phyloP scores from a whole-genome alignment of 1,140 invertebrate genomes.

The Heliconius hewitsoni region DNA sequence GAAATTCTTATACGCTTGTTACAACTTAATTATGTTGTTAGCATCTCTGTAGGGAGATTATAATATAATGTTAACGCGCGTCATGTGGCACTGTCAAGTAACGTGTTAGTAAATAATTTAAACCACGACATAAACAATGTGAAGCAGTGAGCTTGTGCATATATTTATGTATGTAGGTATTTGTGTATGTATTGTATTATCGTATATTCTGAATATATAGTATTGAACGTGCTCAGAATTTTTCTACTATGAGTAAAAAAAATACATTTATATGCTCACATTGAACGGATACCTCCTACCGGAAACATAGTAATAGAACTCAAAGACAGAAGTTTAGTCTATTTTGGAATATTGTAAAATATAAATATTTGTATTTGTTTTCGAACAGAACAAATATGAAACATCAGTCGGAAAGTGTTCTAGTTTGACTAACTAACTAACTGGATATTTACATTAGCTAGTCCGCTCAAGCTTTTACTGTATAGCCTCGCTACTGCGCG shows the following conservation, averaged over 20 bases:
- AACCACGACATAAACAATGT: constrained; percentile 17
- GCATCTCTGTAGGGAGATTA: too few species aligned
- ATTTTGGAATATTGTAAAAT: too few species aligned
- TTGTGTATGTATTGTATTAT: not conserved
- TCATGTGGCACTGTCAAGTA: constrained; percentile 22
- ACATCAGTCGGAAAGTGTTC: too few species aligned
- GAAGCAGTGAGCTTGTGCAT: not conserved
- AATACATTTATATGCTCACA: too few species aligned
- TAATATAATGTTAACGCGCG: constrained; percentile 16
- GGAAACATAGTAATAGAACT: too few species aligned
- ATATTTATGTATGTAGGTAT: not conserved
- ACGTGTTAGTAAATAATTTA: constrained; percentile 27
- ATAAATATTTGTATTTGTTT: not conserved
- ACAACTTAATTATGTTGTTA: too few species aligned
- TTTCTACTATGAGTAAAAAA: not conserved
- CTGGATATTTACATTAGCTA: not conserved
- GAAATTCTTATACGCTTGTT: too few species aligned
- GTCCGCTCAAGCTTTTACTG: constrained; percentile 12
- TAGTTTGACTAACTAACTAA: too few species aligned
- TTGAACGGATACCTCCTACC: too few species aligned
- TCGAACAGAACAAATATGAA: not conserved
- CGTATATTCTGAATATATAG: not conserved
- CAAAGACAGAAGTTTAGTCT: too few species aligned
- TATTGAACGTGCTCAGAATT: not conserved
- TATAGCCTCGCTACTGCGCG: constrained; percentile 10